Evolutionary conservation across 2,888 invertebrate genomes (phyloP).

Genomic region (Cerceris ruficornis): DNA sequence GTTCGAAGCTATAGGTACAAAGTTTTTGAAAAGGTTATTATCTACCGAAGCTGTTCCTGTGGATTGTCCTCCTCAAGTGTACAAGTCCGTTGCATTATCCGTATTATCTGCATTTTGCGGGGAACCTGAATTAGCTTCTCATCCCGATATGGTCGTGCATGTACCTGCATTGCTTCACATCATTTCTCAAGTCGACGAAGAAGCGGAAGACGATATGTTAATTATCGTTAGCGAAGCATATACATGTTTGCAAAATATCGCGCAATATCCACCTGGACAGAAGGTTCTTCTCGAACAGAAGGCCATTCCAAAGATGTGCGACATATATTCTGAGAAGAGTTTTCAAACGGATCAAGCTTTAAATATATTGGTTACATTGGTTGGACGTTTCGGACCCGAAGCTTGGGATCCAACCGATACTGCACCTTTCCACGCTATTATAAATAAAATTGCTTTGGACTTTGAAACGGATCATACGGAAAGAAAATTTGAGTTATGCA

Average conservation of each 20-base stretch:
- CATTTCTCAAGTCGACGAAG: conserved; percentile 91
- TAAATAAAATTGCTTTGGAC: conserved; percentile 92
- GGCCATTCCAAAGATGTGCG: conserved; percentile 91
- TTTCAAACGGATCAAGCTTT: conserved; percentile 95
- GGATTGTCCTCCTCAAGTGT: conserved; percentile 94
- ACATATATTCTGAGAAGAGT: conserved; percentile 93
- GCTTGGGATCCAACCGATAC: conserved; percentile 90
- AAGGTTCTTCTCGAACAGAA: conserved; percentile 90
- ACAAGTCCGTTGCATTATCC: conserved; percentile 94
- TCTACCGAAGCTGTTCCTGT: conserved; percentile 90
- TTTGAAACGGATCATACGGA: conserved; percentile 95
- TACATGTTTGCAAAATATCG: conserved; percentile 91
- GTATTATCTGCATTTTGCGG: conserved; percentile 93
- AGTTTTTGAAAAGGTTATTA: conserved; percentile 91
- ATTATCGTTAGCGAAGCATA: conserved; percentile 94
- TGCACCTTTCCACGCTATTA: conserved; percentile 90
- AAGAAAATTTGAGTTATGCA: conserved; percentile 93
- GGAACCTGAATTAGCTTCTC: conserved; percentile 90
- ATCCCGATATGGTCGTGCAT: conserved; percentile 92
- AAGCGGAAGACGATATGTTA: conserved; percentile 92
- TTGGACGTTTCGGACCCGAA: conserved; percentile 87
- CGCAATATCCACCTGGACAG: conserved; percentile 90
- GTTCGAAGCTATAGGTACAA: conserved; percentile 94
- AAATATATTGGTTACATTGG: conserved; percentile 89
- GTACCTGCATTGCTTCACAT: conserved; percentile 93